These are phyloP conservation scores for Lycia hirtaria DNA, from an alignment of 2,888 invertebrate genomes.

Conservation along the genomic window DNA sequence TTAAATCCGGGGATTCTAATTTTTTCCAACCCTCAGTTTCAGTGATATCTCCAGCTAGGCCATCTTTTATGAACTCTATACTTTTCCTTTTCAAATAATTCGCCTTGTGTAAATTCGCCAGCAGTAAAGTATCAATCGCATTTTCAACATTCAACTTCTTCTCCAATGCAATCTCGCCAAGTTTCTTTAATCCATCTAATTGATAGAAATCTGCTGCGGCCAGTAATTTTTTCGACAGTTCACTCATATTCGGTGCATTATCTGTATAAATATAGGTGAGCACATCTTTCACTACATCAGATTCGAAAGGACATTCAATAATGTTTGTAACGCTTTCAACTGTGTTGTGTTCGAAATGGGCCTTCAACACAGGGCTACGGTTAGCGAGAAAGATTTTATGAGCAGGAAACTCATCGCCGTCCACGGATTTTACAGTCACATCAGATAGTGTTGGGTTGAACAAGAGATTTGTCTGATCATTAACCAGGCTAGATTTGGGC, in stretches of 20 bases:
- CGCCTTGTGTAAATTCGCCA: background rate
- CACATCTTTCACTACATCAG: conserved; percentile 7
- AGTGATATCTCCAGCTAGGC: background rate
- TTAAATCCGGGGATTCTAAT: background rate
- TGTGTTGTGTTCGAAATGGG: conserved; percentile 11
- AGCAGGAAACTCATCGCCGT: conserved; percentile 4
- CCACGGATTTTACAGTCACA: conserved; percentile 8
- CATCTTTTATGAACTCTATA: background rate
- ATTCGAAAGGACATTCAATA: conserved; percentile 7
- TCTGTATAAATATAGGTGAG: conserved; percentile 15
- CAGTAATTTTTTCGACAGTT: conserved; percentile 2
- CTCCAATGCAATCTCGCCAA: background rate
- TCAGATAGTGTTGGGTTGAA: background rate
- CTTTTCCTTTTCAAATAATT: background rate
- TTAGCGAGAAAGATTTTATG: conserved; percentile 6
- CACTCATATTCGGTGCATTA: background rate
- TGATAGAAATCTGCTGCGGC: conserved; percentile 17
- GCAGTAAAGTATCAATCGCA: background rate
- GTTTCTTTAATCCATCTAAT: conserved; percentile 5
- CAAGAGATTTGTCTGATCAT: conserved; percentile 4
- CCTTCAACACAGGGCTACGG: conserved; percentile 11
- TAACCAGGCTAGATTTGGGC: background rate
- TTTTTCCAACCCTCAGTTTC: background rate
- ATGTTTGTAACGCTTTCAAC: conserved; percentile 7
- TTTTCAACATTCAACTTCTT: background rate